phyloP scores from a whole-genome alignment of 2,113 vertebrate species.

The Python bivittatus region DNA sequence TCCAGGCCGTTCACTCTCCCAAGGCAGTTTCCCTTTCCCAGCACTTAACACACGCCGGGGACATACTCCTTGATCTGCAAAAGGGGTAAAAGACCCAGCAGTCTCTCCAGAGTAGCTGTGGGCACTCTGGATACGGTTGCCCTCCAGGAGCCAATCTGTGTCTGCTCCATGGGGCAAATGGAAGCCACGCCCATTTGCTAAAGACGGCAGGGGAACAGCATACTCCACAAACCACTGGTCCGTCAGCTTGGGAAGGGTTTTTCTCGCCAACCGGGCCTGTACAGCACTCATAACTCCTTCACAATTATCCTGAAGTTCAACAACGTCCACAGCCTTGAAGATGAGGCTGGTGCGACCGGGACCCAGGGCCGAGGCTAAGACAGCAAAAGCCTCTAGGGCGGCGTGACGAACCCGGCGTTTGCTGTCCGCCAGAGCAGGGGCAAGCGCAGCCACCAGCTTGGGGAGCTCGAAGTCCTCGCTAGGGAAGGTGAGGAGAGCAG shows the following conservation, averaged over 20 bases:
- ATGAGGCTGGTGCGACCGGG: constrained; percentile 77
- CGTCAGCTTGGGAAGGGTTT: constrained; percentile 76
- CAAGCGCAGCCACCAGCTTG: constrained; percentile 79
- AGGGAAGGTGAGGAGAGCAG: constrained; percentile 81
- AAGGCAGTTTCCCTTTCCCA: constrained; percentile 89
- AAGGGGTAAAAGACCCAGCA: constrained; percentile 59
- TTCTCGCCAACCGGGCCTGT: constrained; percentile 84
- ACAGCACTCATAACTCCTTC: constrained; percentile 83
- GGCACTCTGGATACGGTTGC: constrained; percentile 78
- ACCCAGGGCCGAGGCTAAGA: constrained; percentile 79
- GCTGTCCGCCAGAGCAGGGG: constrained; percentile 81
- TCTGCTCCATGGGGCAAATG: constrained; percentile 75
- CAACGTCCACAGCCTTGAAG: constrained; percentile 81
- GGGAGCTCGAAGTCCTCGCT: constrained; percentile 82
- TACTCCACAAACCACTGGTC: constrained; percentile 82
- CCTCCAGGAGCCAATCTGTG: constrained; percentile 85
- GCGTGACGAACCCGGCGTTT: constrained; percentile 86
- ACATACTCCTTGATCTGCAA: constrained; percentile 52
- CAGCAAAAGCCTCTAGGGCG: constrained; percentile 83
- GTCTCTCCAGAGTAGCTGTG: constrained; percentile 70
- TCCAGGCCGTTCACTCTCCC: constrained; percentile 76
- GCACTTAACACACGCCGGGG: constrained; percentile 86
- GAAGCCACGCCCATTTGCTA: constrained; percentile 59
- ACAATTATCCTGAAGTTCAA: constrained; percentile 80
- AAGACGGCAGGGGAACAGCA: constrained; percentile 76